phyloP scores from a whole-genome alignment of 2,797 vertebrate species.

The Mormyrops boulengeri region DNA sequence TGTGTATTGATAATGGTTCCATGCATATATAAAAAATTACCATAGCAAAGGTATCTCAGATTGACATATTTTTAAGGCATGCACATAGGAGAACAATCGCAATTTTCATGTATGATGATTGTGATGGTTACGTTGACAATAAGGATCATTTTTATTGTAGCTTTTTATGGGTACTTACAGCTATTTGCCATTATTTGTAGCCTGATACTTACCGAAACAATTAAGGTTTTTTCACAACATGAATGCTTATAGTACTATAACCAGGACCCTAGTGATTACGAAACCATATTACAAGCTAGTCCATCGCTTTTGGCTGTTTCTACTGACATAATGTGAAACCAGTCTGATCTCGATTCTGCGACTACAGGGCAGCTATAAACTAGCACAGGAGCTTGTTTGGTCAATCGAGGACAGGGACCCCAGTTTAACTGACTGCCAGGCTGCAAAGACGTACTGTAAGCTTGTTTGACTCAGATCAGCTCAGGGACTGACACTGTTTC shows the following conservation, averaged over 20 bases:
- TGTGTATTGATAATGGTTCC: not conserved
- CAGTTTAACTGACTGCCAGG: not conserved
- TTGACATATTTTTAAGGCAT: not conserved
- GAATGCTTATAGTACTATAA: not conserved
- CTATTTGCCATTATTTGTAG: not conserved
- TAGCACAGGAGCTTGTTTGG: not conserved
- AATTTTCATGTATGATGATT: not conserved
- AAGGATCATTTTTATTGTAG: not conserved
- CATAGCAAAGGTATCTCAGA: not conserved
- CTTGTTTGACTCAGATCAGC: not conserved
- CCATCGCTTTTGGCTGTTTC: not conserved
- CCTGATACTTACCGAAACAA: not conserved
- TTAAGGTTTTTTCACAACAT: not conserved
- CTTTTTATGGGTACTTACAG: not conserved
- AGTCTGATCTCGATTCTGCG: not conserved
- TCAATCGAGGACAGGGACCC: not conserved
- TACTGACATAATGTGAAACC: not conserved
- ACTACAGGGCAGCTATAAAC: not conserved
- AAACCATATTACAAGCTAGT: not conserved
- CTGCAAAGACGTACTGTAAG: not conserved
- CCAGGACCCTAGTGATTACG: not conserved
- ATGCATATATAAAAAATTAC: not conserved
- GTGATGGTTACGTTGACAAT: not conserved
- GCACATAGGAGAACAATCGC: not conserved
- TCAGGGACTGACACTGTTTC: not conserved